Percentiles rank a stretch among this genome's conserved stretches.
Conservation (phyloP, 1,140 invertebrate species). For the Ooceraea biroi region DNA sequence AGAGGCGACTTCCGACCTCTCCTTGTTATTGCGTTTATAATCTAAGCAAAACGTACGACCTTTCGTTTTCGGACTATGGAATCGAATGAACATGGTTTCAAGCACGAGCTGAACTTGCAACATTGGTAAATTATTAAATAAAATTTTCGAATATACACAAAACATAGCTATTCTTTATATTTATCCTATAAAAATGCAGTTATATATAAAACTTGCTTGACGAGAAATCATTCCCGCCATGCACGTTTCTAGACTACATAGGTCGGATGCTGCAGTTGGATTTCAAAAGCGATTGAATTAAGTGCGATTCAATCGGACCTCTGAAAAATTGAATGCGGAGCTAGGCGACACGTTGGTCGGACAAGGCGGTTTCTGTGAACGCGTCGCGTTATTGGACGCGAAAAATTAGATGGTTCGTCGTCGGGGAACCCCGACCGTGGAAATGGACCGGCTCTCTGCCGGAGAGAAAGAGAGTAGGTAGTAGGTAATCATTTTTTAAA, state of each 20-base stretch:
- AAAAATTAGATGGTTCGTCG: not conserved
- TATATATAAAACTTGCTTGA: too few species aligned
- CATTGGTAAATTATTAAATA: not conserved
- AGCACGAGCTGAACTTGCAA: not conserved
- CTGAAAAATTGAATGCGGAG: not conserved
- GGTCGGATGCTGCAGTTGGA: not conserved
- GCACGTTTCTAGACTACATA: not conserved
- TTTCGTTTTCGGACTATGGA: not conserved
- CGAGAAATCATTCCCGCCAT: too few species aligned
- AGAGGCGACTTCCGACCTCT: slow-evolving; percentile 9
- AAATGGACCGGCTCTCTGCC: not conserved
- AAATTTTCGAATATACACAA: not conserved
- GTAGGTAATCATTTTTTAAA: slow-evolving; percentile 52
- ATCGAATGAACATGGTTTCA: not conserved
- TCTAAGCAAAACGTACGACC: not conserved
- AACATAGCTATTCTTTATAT: not conserved
- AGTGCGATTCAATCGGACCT: not conserved
- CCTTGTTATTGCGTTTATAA: not conserved
- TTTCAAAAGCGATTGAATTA: slow-evolving; percentile 4
- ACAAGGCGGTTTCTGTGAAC: not conserved
- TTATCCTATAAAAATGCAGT: too few species aligned
- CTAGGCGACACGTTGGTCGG: slow-evolving; percentile 11
- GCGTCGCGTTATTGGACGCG: not conserved
- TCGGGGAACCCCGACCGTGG: not conserved
- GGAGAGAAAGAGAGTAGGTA: slow-evolving; percentile 1